These are phyloP conservation scores for Caenorhabditis sulstoni DNA, from an alignment of 2,888 invertebrate species.

Conservation along the genomic window DNA sequence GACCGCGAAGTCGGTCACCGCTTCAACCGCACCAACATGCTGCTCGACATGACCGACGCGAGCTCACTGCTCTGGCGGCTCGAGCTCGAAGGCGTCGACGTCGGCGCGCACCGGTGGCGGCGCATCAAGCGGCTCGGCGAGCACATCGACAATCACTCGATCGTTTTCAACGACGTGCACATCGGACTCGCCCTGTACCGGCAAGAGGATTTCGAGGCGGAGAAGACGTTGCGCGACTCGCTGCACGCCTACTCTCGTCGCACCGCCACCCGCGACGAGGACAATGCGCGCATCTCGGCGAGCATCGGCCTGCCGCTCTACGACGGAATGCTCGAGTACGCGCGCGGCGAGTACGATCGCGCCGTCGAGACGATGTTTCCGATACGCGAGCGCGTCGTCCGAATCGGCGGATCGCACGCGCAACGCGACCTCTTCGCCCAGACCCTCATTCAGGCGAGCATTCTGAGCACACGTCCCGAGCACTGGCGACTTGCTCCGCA, in stretches of 20 bases:
- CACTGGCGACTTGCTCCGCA: constrained; percentile 67
- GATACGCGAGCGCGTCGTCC: constrained; percentile 69
- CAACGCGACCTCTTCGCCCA: constrained; percentile 78
- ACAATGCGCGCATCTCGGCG: constrained; percentile 67
- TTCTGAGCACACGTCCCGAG: constrained; percentile 63
- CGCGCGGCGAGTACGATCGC: constrained; percentile 66
- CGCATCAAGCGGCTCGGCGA: constrained; percentile 42
- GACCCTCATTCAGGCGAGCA: constrained; percentile 71
- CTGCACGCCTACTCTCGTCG: constrained; percentile 52
- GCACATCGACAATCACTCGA: constrained; percentile 82
- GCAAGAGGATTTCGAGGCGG: constrained; percentile 56
- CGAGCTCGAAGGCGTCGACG: constrained; percentile 82
- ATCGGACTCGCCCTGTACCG: constrained; percentile 64
- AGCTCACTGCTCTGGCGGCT: constrained; percentile 82
- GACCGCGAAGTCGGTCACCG: constrained; percentile 78
- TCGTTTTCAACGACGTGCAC: constrained; percentile 82
- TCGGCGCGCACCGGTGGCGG: constrained; percentile 68
- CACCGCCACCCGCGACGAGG: constrained; percentile 52
- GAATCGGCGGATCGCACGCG: constrained; percentile 78
- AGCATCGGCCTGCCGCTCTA: constrained; percentile 71
- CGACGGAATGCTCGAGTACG: constrained; percentile 73
- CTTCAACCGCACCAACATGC: constrained; percentile 69
- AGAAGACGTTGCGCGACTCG: constrained; percentile 60
- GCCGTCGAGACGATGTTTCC: constrained; percentile 73
- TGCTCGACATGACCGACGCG: constrained; percentile 83